phyloP scores from a whole-genome alignment of 2,888 invertebrate species.

The Luperina nickerlii region DNA sequence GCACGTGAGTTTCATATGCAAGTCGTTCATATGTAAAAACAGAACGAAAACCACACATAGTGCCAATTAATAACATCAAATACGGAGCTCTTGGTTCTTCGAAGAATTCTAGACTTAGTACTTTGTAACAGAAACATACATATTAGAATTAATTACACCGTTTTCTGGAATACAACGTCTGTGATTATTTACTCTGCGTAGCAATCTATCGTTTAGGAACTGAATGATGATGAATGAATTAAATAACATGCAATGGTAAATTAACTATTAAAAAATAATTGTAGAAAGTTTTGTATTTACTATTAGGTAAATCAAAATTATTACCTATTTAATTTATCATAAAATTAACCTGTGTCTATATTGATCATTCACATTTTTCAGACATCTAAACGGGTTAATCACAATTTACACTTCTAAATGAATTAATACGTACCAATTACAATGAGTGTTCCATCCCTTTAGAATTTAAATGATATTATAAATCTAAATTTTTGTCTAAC shows the following conservation, averaged over 20 bases:
- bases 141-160: neutral
- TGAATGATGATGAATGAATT: neutral
- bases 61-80: neutral
- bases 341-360: neutral
- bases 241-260: neutral
- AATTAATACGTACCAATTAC: constrained; percentile 42
- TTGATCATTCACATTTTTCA: neutral
- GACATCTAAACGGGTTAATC: neutral
- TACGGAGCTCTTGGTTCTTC: neutral
- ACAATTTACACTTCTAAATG: neutral
- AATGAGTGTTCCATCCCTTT: constrained; percentile 18
- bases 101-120: neutral
- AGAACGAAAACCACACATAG: neutral
- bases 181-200: neutral
- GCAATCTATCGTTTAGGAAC: no score
- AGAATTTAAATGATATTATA: neutral
- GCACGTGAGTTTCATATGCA: neutral
- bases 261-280: neutral
- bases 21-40: neutral
- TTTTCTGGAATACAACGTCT: neutral
- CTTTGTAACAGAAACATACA: neutral
- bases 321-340: neutral
- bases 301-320: neutral
- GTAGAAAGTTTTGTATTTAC: neutral
- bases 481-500: neutral